Evolutionary conservation across 2,888 invertebrate species (phyloP), one percentile per base, ranked within the genome.

Genomic region (Teleiodes luculella): DNA sequence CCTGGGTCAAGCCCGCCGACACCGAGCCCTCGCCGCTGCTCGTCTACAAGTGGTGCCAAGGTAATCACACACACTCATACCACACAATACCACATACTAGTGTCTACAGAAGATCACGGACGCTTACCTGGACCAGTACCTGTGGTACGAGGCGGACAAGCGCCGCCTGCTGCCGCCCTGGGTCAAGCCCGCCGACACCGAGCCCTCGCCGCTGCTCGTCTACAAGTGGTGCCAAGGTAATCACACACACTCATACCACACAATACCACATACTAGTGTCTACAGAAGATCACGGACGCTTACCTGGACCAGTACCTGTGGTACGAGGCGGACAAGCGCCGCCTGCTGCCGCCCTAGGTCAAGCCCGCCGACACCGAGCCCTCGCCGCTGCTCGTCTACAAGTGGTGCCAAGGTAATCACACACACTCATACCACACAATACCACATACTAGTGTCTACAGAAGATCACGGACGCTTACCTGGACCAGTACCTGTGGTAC

Each of bases 71-170:
- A n/a, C n/a, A n/a, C n/a, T n/a, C n/a, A n/a, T n/a, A n/a, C n/a
- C n/a, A n/a, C n/a, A n/a, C 30, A 6, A 6, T 30, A 4, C 4
- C 5, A 8, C 4, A 30, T 30, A 30, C 4, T 6, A 6, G 5
- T 30, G 5, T 8, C 8, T 4, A 8, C 30, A 54, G 56, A 41
- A 49, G n/a, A n/a, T n/a, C n/a, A n/a, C n/a, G n/a, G n/a, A n/a
- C n/a, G n/a, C n/a, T n/a, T n/a, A n/a, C n/a, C 18, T 20, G 18
- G 41, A 54, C 4, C 30, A 6, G 8, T 4, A 4, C 30, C 89
- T 99, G 48, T 99, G 99, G 99, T 97, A 97, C 76, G 99, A 99
- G 83, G 99, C 99, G 0, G 99, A 99, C 83, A 99, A 99, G 75
- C 91, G 99, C 10, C 91, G 98, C 7, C 89, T 99, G 11, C 96